Percentiles rank a stretch among this genome's conserved stretches.
Evolutionary conservation across 2,888 invertebrate genomes (phyloP).

Genomic region (Hedychridium roseum): DNA sequence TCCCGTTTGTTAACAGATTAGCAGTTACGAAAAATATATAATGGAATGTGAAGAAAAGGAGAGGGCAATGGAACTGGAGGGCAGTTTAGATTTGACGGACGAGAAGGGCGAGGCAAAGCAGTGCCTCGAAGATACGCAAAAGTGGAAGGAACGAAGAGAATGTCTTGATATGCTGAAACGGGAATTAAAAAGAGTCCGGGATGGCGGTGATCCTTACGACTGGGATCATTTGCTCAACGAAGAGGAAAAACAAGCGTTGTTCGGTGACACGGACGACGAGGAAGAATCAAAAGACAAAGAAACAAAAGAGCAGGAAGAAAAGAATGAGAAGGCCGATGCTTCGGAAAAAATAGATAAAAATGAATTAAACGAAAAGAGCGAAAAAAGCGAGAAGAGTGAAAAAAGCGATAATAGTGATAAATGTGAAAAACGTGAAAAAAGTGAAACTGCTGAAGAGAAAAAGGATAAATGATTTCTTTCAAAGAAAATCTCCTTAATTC

Average conservation of each 20-base stretch:
- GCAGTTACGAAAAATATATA: conserved; percentile 55
- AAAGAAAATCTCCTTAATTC: not conserved
- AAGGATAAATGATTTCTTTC: conserved; percentile 1
- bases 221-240: conserved; percentile 54
- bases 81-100: conserved; percentile 11
- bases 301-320: no score
- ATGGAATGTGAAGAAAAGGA: conserved; percentile 55
- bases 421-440: not conserved
- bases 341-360: not conserved
- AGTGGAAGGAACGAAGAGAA: conserved; percentile 57
- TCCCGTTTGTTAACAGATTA: conserved; percentile 36
- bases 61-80: conserved; percentile 14
- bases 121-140: conserved; percentile 28
- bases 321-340: not conserved
- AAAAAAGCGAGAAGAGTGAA: not conserved
- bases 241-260: conserved; percentile 30
- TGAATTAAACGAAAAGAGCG: not conserved
- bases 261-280: not conserved
- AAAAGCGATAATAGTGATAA: not conserved
- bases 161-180: conserved; percentile 57
- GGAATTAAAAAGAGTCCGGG: conserved; percentile 52
- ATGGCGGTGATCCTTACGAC: conserved; percentile 53
- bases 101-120: conserved; percentile 13
- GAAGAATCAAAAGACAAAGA: not conserved
- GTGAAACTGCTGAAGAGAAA: not conserved